Evolutionary conservation across 2,888 invertebrate species (phyloP).

Genomic region (Tenthredo distinguenda): DNA sequence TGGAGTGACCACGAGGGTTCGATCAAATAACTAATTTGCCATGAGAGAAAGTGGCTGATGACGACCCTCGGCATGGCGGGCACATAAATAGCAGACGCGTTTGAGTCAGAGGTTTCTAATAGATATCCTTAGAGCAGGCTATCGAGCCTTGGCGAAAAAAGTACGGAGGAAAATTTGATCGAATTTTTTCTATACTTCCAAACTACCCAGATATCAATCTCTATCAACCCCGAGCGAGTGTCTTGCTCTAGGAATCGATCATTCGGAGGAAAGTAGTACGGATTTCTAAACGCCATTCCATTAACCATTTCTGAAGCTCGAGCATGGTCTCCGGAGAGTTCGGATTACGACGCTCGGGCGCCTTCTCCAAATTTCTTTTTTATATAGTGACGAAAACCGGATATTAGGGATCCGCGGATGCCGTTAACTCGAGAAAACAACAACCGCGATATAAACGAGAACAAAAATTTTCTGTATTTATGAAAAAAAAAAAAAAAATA

Average conservation of each 20-base stretch:
- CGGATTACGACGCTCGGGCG: constrained; percentile 29
- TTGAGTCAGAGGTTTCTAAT: neutral
- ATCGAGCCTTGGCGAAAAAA: neutral
- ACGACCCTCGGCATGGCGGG: neutral
- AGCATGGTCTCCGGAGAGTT: neutral
- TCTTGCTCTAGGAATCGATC: constrained; percentile 46
- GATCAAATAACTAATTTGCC: constrained; percentile 40
- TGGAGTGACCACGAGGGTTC: constrained; percentile 8
- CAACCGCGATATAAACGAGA: neutral
- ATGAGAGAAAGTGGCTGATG: constrained; percentile 1
- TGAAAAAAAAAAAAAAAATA: neutral
- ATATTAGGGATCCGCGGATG: neutral
- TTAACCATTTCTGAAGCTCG: constrained; percentile 31
- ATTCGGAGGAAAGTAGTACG: constrained; percentile 23
- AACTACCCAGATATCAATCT: constrained; percentile 30
- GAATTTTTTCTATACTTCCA: neutral
- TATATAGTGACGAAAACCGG: neutral
- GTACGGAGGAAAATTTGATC: neutral
- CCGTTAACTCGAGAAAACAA: neutral
- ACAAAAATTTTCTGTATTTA: neutral
- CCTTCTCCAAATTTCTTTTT: neutral
- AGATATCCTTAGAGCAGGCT: neutral
- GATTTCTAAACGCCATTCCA: constrained; percentile 40
- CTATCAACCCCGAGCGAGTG: constrained; percentile 35
- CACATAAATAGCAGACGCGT: constrained; percentile 12